These are phyloP conservation scores for Chymomyza fuscimana DNA, from an alignment of 2,888 invertebrate species.

Conservation along the genomic window DNA sequence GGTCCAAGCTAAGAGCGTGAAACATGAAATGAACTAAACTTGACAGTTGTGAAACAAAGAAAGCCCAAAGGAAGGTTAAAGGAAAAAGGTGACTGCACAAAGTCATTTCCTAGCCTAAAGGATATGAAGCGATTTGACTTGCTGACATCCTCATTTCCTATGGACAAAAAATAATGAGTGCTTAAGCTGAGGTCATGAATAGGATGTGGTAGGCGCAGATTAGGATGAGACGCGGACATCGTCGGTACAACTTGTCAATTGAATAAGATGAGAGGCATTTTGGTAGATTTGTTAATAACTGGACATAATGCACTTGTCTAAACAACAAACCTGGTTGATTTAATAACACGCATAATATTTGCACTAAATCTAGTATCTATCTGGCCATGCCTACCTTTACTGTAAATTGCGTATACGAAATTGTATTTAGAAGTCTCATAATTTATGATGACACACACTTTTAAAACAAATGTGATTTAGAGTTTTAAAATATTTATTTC, in stretches of 20 bases:
- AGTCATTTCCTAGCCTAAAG: constrained; percentile 42
- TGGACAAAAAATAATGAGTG: constrained; percentile 23
- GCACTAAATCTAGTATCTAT: no score
- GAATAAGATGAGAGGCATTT: constrained; percentile 28
- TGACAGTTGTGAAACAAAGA: constrained; percentile 18
- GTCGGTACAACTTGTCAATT: constrained; percentile 20
- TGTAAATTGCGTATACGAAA: no score
- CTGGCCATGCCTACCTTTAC: no score
- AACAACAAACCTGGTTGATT: no score
- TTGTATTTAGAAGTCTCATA: no score
- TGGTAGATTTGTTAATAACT: background rate
- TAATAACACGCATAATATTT: no score
- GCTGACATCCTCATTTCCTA: constrained; percentile 64
- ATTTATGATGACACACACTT: no score
- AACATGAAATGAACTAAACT: constrained; percentile 9
- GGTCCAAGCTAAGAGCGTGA: constrained; percentile 17
- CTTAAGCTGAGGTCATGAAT: constrained; percentile 43
- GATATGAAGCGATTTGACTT: constrained; percentile 60
- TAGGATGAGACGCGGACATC: constrained; percentile 20
- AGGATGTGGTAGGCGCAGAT: background rate
- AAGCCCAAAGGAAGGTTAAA: background rate
- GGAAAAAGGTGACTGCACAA: constrained; percentile 22
- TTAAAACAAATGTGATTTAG: no score
- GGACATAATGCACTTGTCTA: no score
- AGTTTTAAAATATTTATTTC: no score